Evolutionary conservation across 2,888 invertebrate species (phyloP), one percentile per base, ranked within the genome.

Genomic region (Beris morrisii): DNA sequence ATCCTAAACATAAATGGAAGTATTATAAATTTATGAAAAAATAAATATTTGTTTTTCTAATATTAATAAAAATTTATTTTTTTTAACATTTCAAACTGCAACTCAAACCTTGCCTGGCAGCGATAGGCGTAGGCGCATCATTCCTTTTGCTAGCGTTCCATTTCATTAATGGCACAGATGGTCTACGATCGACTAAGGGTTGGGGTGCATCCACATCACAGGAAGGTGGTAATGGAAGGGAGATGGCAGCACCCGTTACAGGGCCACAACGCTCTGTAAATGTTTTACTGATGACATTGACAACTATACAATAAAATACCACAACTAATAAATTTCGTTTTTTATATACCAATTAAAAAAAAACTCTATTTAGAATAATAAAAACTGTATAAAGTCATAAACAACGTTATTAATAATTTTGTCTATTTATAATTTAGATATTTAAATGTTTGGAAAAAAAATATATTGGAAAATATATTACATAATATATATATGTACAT

Each of bases 231-330:
- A 84, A 84, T 75, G 87, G 84, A 75, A 78, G 75, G 72, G 82
- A 80, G 75, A 79, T 78, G 77, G 79, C 76, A 69, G 81, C 81
- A 73, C 84, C 84, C 74, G 88, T 83, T 77, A 87, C 85, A 75
- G 89, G 88, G 76, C 89, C 89, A 82, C 89, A 89, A 84, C 88
- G 84, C 82, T 89, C 89, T 89, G 85, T 68, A 83, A 83, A 69
- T 66, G 68, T 69, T 69, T 70, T 59, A 66, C 69, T 69, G 56
- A 54, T 67, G 64, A 67, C 67, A 74, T 72, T 73, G 72, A 73
- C 75, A 75, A 75, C 78, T 75, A 78, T 75, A 77, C 78, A 77
- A 73, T 61, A 61, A 76, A 75, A 77, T 74, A 69, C 56, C 65
- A 57, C 31, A 67, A 48, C 48, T 61, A 70, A 52, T 61, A 50